Evolutionary conservation across 2,113 vertebrate species (phyloP), one percentile per base, ranked within the genome.

Genomic region (Choloepus hoffmanni): DNA sequence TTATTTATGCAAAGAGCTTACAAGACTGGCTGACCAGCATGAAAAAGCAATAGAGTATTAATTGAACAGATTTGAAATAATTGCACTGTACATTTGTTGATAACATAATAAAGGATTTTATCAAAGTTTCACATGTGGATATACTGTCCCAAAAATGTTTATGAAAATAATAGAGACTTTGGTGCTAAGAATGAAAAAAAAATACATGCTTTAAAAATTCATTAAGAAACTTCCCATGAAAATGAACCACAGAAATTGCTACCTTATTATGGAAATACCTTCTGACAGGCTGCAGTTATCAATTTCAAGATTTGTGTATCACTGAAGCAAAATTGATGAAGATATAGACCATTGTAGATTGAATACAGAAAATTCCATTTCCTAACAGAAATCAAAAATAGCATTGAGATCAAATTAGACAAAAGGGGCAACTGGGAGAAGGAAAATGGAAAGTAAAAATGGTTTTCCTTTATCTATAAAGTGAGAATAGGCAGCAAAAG

Each of bases 41-140:
- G 95, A 98, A 95, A 97, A 98, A 94, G 92, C 73, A 97, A 55
- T 4, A 5, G 82, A 97, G 73, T 65, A 97, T 97, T 98, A 98
- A 97, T 86, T 97, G 97, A 98, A 97, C 94, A 98, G 98, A 97
- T 96, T 92, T 93, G 96, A 94, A 97, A 97, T 98, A 98, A 97
- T 95, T 92, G 94, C 98, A 95, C 91, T 94, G 92, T 87, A 96
- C 86, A 96, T 98, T 98, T 97, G 30, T 94, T 97, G 94, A 98
- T 95, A 97, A 96, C 96, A 97, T 96, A 98, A 98, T 97, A 97
- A 98, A 98, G 88, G 92, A 97, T 97, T 77, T 94, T 97, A 98
- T 98, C 95, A 97, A 93, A 96, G 93, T 89, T 98, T 97, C 92
- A 81, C 67, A 92, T 82, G 86, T 96, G 96, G 87, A 94, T 96